Evolutionary conservation across 1,140 invertebrate genomes (phyloP).

Genomic region (Cataglyphis hispanica): DNA sequence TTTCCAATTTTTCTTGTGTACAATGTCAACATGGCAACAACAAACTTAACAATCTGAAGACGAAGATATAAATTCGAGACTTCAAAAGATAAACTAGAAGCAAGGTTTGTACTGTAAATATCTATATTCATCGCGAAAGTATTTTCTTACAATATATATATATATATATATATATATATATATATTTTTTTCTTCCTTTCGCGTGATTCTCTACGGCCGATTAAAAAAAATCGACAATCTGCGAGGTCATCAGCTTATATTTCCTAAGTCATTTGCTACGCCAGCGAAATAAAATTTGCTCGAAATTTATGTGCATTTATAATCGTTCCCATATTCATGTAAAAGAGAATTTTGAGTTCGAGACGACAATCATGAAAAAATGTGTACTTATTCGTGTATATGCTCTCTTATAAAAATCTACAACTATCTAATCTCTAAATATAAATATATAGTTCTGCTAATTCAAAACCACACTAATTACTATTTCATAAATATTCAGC

Average conservation of each 20-base stretch:
- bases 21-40: neutral
- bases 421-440: neutral
- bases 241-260: neutral
- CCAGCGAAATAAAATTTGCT: constrained; percentile 10
- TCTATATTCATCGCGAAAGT: constrained; percentile 1
- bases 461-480: neutral
- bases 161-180: no score
- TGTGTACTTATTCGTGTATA: neutral
- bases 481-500: neutral
- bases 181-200: neutral
- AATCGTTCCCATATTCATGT: neutral
- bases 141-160: neutral
- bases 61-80: constrained; percentile 19
- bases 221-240: neutral
- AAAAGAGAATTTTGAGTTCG: neutral
- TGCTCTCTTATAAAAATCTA: neutral
- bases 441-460: neutral
- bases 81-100: neutral
- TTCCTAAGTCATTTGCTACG: neutral
- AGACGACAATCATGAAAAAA: constrained; percentile 9
- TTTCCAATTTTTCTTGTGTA: neutral
- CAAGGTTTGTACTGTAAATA: neutral
- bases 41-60: constrained; percentile 18
- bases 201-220: neutral
- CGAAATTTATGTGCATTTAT: constrained; percentile 16